These are phyloP conservation scores for Gallinago solitaria DNA, from an alignment of 2,797 vertebrate species.

Conservation along the genomic window DNA sequence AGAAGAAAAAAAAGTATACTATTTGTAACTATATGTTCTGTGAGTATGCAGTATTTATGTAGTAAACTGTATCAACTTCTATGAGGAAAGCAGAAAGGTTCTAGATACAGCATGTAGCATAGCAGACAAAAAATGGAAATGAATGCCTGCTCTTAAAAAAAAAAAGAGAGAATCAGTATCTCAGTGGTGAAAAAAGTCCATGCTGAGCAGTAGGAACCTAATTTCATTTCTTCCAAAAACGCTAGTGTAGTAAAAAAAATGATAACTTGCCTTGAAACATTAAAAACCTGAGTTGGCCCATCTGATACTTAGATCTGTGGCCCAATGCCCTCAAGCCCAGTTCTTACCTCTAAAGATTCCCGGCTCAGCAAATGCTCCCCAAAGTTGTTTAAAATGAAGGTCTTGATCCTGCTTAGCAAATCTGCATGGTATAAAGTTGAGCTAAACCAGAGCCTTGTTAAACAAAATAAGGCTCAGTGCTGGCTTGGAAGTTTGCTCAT, in stretches of 20 bases:
- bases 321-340: not conserved
- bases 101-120: not conserved
- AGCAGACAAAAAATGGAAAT: not conserved
- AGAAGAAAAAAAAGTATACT: not conserved
- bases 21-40: not conserved
- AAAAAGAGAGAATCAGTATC: not conserved
- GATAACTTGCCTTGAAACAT: not conserved
- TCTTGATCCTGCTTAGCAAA: slow-evolving; percentile 19
- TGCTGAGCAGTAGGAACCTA: not conserved
- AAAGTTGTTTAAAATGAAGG: slow-evolving; percentile 33
- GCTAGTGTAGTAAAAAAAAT: not conserved
- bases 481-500: not conserved
- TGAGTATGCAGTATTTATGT: not conserved
- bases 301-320: not conserved
- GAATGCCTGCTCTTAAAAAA: not conserved
- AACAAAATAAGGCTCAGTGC: slow-evolving; percentile 31
- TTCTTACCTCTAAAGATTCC: not conserved
- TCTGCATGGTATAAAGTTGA: slow-evolving; percentile 44
- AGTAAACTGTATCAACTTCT: not conserved
- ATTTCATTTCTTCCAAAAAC: not conserved
- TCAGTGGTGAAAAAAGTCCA: not conserved
- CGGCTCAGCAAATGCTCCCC: not conserved
- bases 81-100: not conserved
- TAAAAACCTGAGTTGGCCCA: not conserved
- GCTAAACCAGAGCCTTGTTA: slow-evolving; percentile 66